Percentiles rank a stretch among this genome's conserved stretches.
phyloP scores from a whole-genome alignment of 2,797 vertebrate genomes.

The Spinus pinus region DNA sequence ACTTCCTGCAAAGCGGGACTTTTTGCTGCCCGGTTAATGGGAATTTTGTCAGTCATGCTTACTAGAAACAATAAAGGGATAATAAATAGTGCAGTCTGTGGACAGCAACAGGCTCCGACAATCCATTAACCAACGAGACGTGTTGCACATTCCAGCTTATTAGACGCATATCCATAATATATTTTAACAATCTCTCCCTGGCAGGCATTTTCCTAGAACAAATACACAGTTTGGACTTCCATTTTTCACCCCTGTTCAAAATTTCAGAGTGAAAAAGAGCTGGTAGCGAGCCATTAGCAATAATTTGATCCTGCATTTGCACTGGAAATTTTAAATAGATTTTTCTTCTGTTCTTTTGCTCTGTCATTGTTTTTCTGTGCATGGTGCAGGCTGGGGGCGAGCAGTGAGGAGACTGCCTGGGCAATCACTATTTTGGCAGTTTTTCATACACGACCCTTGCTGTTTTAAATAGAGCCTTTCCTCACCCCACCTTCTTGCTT shows the following conservation, averaged over 20 bases:
- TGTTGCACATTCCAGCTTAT: constrained; percentile 14
- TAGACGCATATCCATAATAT: constrained; percentile 21
- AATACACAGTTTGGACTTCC: not conserved
- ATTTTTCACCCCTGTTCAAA: constrained; percentile 14
- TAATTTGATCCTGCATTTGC: not conserved
- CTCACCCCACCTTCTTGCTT: not conserved
- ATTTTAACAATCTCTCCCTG: constrained; percentile 11
- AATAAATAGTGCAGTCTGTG: not conserved
- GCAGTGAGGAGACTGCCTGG: not conserved
- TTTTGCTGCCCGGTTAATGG: not conserved
- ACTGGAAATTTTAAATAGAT: not conserved
- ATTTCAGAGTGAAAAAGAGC: not conserved
- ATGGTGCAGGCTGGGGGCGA: not conserved
- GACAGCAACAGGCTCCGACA: constrained; percentile 14
- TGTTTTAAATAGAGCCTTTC: not conserved
- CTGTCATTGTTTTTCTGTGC: not conserved
- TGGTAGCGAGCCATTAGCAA: not conserved
- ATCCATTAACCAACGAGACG: constrained; percentile 6
- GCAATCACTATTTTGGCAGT: not conserved
- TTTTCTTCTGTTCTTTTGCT: not conserved
- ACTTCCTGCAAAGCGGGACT: not conserved
- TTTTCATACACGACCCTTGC: not conserved
- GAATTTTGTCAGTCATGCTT: not conserved
- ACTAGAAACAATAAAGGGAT: not conserved
- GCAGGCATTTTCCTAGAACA: constrained; percentile 33